These are phyloP conservation scores for Gymnopithys bicolor DNA, from an alignment of 2,797 vertebrate genomes.

Conservation along the genomic window DNA sequence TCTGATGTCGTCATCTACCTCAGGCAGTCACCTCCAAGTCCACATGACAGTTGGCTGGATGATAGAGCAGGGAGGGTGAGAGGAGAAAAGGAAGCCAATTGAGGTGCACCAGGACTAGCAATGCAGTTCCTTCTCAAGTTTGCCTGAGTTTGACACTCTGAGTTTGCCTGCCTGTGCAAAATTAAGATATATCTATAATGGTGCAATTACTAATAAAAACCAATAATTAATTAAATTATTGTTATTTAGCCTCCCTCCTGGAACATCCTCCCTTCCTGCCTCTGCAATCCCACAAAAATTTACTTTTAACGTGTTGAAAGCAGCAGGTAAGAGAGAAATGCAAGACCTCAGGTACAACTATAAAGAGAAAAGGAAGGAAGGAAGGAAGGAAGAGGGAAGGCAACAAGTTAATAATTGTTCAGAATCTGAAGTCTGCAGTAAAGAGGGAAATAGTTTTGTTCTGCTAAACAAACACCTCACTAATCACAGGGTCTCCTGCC, in stretches of 20 bases:
- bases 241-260: neutral
- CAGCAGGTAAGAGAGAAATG: constrained; percentile 36
- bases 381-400: constrained; percentile 59
- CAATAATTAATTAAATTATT: neutral
- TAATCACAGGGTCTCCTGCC: constrained; percentile 29
- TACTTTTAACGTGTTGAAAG: constrained; percentile 18
- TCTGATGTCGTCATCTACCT: neutral
- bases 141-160: neutral
- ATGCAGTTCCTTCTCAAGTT: neutral
- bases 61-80: neutral
- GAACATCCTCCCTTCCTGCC: neutral
- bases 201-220: neutral
- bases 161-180: neutral
- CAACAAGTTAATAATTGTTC: constrained; percentile 60
- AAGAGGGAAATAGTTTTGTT: constrained; percentile 50
- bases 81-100: neutral
- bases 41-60: neutral
- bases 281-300: neutral
- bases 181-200: neutral
- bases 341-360: constrained; percentile 22
- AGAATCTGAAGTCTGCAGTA: constrained; percentile 40
- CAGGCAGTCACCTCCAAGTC: neutral
- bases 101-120: neutral
- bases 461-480: constrained; percentile 53
- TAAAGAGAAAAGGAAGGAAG: constrained; percentile 60